A percentile compares a stretch with the other conserved stretches of the same genome.
phyloP scores from a whole-genome alignment of 2,888 invertebrate species.

The Tanytarsus gracilentus region DNA sequence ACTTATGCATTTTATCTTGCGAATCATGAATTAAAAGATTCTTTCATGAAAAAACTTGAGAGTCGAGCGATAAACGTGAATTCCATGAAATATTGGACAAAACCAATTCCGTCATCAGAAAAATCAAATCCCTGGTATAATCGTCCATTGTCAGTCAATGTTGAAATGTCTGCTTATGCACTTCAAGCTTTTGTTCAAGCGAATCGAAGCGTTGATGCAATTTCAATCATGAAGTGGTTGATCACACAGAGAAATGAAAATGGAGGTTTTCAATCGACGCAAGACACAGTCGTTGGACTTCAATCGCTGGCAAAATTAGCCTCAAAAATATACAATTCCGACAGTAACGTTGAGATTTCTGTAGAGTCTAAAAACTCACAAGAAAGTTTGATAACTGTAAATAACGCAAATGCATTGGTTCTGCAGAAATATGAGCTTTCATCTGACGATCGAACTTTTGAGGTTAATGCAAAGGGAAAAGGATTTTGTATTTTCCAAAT shows the following conservation, averaged over 20 bases:
- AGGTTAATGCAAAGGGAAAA: slow-evolving; percentile 66
- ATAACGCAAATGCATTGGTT: slow-evolving; percentile 67
- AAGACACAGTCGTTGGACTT: slow-evolving; percentile 67
- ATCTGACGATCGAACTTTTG: slow-evolving; percentile 50
- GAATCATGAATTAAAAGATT: slow-evolving; percentile 58
- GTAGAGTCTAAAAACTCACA: slow-evolving; percentile 45
- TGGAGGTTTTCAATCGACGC: slow-evolving; percentile 69
- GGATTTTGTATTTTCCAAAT: slow-evolving; percentile 73
- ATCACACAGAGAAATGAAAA: slow-evolving; percentile 54
- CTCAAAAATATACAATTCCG: slow-evolving; percentile 46
- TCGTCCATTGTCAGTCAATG: slow-evolving; percentile 55
- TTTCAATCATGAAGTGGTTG: slow-evolving; percentile 63
- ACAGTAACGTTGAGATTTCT: slow-evolving; percentile 45
- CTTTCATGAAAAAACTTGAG: slow-evolving; percentile 46
- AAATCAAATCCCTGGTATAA: slow-evolving; percentile 55
- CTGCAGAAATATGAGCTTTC: slow-evolving; percentile 61
- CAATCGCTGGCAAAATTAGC: slow-evolving; percentile 53
- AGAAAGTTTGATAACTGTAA: slow-evolving; percentile 53
- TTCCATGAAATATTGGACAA: slow-evolving; percentile 75
- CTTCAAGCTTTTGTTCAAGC: slow-evolving; percentile 60
- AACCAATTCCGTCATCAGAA: slow-evolving; percentile 45
- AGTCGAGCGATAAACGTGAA: slow-evolving; percentile 45
- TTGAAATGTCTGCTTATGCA: slow-evolving; percentile 85
- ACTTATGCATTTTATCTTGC: slow-evolving; percentile 71
- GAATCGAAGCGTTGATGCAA: slow-evolving; percentile 38